Evolutionary conservation across 2,888 invertebrate genomes (phyloP), one percentile per base, ranked within the genome.

Genomic region (Thelaira solivaga): DNA sequence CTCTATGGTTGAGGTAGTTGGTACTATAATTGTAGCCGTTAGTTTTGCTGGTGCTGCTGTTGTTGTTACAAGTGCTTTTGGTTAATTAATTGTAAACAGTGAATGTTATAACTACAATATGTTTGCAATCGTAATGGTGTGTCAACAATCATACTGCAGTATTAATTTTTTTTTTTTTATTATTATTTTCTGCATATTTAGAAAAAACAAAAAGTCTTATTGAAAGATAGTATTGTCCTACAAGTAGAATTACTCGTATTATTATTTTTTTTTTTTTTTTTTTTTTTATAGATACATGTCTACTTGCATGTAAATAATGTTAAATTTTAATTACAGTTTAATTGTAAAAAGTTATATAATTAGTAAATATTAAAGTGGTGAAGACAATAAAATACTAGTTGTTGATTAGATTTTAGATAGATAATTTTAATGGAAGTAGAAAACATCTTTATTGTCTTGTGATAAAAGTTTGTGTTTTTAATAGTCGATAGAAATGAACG

Each of bases 81-180:
- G 41, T 31, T 41, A 31, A 39, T 22, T 64, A 64, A 64, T 57
- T 57, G 57, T 36, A 39, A 75, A 69, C 75, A 76, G 62, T 69
- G 75, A 76, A 65, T 69, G 31, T 31, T 62, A 62, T 57, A 62
- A 41, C 55, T 57, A 31, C 57, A 69, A 41, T n/a, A n/a, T 57
- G 31, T 55, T 57, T 76, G 47, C 49, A 69, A 69, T 76, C 55
- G 68, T 31, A 36, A 75, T 75, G 45, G 55, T 68, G 57, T 61
- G 65, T 61, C 67, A 61, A 61, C 53, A 61, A 61, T 55, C 29
- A 47, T 45, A 31, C 43, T 57, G 41, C 49, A 22, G 10, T n/a
- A n/a, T 65, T 57, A 73, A 64, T 41, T 57, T 69, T 49, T 29
- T 41, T 2, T 49, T 57, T 29, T 22, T 24, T 4, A 6, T 13